A percentile compares a stretch with the other conserved stretches of the same genome.
Conservation (phyloP, 2,113 vertebrate species). For the Excalfactoria chinensis region DNA sequence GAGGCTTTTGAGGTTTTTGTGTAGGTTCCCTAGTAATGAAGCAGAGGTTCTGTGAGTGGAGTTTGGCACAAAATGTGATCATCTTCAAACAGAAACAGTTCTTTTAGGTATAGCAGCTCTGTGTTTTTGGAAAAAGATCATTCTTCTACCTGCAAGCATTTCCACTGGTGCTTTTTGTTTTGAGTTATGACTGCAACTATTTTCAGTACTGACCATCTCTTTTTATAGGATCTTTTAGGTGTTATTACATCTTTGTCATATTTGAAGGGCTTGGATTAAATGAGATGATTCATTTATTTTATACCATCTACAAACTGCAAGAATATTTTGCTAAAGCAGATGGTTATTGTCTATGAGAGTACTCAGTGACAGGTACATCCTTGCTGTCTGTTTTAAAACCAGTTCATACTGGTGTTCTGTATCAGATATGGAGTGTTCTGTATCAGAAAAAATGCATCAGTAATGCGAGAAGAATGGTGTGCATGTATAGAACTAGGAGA, state of each 20-base stretch:
- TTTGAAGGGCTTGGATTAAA: not conserved
- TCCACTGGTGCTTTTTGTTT: too few species aligned
- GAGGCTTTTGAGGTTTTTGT: not conserved
- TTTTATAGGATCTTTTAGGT: not conserved
- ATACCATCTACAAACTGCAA: not conserved
- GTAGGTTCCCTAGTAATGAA: not conserved
- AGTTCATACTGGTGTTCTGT: too few species aligned
- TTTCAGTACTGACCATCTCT: not conserved
- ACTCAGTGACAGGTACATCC: not conserved
- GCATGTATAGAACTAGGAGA: not conserved
- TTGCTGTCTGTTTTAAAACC: not conserved
- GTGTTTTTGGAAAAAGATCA: not conserved
- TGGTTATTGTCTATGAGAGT: accelerated
- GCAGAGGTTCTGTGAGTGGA: not conserved
- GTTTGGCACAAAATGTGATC: not conserved
- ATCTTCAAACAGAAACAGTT: not conserved
- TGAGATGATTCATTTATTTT: not conserved
- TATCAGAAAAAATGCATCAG: not conserved
- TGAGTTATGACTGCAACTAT: not conserved
- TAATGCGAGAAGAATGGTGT: not conserved
- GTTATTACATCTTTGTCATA: not conserved
- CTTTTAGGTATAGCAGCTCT: not conserved
- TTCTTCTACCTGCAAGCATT: not conserved
- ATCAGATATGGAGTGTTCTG: too few species aligned
- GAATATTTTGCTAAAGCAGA: not conserved